These are phyloP conservation scores for Epirrhoe alternata DNA, from an alignment of 2,888 invertebrate genomes.

Conservation along the genomic window DNA sequence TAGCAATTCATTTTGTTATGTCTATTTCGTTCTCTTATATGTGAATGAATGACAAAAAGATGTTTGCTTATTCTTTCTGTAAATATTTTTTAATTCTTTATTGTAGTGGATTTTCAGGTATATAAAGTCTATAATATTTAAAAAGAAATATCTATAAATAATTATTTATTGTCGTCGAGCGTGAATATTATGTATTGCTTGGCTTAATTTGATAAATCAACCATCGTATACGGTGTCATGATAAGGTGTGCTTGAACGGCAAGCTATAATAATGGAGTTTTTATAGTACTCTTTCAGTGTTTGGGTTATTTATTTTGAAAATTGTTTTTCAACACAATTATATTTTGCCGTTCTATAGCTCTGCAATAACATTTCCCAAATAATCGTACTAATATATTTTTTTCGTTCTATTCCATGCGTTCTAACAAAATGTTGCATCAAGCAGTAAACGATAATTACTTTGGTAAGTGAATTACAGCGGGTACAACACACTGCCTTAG, in stretches of 20 bases:
- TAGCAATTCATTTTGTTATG: too few relatives aligned
- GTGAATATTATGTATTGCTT: neutral
- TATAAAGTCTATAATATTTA: too few relatives aligned
- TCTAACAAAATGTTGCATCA: constrained; percentile 77
- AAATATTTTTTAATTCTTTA: too few relatives aligned
- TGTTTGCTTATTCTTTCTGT: too few relatives aligned
- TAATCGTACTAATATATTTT: constrained; percentile 56
- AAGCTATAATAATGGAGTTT: neutral
- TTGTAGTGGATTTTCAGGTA: too few relatives aligned
- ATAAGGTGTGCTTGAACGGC: neutral
- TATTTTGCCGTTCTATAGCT: neutral
- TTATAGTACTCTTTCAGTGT: too few relatives aligned
- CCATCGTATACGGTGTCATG: neutral
- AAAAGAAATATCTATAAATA: too few relatives aligned
- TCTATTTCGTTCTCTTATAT: too few relatives aligned
- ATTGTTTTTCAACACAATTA: neutral
- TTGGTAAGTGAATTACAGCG: constrained; percentile 91
- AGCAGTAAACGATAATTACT: constrained; percentile 99
- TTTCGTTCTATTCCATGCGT: constrained; percentile 76
- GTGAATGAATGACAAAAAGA: too few relatives aligned
- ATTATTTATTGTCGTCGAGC: neutral
- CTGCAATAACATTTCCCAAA: constrained; percentile 22
- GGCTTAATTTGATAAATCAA: neutral
- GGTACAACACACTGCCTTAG: constrained; percentile 18
- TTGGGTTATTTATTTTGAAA: too few relatives aligned